Conservation (phyloP, 1,140 invertebrate genomes). For the Pteromalus puparum region DNA sequence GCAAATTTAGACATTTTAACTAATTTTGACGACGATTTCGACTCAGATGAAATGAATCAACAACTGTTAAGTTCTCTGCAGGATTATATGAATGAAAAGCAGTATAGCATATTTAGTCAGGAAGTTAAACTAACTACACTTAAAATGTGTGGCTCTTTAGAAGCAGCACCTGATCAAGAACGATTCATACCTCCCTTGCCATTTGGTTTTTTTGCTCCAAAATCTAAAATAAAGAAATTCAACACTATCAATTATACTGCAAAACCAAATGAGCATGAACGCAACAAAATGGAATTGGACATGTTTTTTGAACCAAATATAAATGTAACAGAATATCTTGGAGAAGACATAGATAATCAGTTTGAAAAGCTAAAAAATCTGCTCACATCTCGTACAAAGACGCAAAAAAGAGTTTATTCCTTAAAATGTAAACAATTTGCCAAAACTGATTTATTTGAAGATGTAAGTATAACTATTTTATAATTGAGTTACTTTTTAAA, state of each 20-base stretch:
- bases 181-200: conserved; percentile 63
- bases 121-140: conserved; percentile 55
- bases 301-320: conserved; percentile 22
- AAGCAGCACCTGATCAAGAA: not conserved
- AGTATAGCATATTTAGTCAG: not conserved
- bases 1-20: conserved; percentile 59
- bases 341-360: conserved; percentile 38
- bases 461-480: conserved; percentile 32
- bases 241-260: conserved; percentile 8
- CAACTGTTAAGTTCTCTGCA: conserved; percentile 57
- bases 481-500: not conserved
- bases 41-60: conserved; percentile 58
- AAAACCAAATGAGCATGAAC: not conserved
- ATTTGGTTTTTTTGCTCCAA: conserved; percentile 54
- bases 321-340: conserved; percentile 37
- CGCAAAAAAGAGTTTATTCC: conserved; percentile 14
- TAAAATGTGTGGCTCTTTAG: conserved; percentile 63
- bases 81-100: not conserved
- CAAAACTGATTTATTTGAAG: not conserved
- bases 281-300: conserved; percentile 27
- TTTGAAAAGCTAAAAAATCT: conserved; percentile 50
- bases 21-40: conserved; percentile 49
- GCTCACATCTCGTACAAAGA: not conserved
- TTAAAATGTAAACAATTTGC: conserved; percentile 48
- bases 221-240: conserved; percentile 22